Evolutionary conservation across 2,888 invertebrate genomes (phyloP).

Genomic region (Xiphydria camelus): DNA sequence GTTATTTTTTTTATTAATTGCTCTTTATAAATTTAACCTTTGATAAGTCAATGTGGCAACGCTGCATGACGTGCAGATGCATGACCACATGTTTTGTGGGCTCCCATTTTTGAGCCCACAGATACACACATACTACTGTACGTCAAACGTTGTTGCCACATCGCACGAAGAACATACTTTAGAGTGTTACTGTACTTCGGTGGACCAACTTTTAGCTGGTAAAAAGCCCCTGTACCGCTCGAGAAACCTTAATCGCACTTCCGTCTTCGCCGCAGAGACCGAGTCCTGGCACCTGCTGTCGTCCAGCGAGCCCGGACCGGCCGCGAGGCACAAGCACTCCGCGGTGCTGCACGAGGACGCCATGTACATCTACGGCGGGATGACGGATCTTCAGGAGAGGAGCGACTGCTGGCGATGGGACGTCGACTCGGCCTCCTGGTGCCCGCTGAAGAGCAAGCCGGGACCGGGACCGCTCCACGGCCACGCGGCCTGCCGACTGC

Average conservation of each 20-base stretch:
- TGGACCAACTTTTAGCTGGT: no score
- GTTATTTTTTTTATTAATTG: no score
- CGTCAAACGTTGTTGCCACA: no score
- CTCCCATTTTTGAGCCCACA: no score
- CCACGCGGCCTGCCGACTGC: constrained; percentile 77
- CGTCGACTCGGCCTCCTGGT: constrained; percentile 68
- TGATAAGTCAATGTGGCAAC: no score
- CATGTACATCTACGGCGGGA: constrained; percentile 88
- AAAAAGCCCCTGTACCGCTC: no score
- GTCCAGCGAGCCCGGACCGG: constrained; percentile 61
- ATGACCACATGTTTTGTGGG: no score
- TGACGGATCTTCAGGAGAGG: constrained; percentile 79
- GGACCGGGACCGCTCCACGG: constrained; percentile 75
- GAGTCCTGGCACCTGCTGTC: constrained; percentile 76
- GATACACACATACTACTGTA: no score
- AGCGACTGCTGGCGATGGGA: constrained; percentile 82
- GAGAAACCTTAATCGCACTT: background rate
- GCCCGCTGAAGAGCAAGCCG: constrained; percentile 64
- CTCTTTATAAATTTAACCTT: no score
- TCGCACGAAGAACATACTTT: no score
- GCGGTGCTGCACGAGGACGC: constrained; percentile 76
- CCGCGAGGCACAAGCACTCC: constrained; percentile 82
- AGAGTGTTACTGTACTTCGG: no score
- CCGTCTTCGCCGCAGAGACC: constrained; percentile 63
- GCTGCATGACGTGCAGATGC: no score